Conservation (phyloP, 2,888 invertebrate genomes). For the Epinotia brunnichana region DNA sequence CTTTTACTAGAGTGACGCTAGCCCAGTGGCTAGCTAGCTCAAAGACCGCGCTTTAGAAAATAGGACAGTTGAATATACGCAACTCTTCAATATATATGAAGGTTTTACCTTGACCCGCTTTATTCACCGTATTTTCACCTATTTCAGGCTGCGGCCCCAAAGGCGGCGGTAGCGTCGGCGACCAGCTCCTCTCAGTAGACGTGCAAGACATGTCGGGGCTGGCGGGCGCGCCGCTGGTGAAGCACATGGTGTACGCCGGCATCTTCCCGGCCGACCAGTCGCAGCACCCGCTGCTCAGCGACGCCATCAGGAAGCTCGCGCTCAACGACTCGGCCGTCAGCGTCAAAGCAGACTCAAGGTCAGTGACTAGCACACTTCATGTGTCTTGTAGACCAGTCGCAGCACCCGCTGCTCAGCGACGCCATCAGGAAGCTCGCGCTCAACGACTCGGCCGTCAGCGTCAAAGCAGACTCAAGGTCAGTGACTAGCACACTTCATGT, state of each 20-base stretch:
- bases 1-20: no score
- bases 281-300: slow-evolving; percentile 88
- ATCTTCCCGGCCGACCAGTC: slow-evolving; percentile 96
- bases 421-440: slow-evolving; percentile 96
- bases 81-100: no score
- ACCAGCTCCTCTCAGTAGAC: slow-evolving; percentile 69
- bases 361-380: slow-evolving; percentile 43
- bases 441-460: slow-evolving; percentile 96
- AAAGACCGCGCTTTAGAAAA: no score
- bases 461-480: slow-evolving; percentile 64
- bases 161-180: slow-evolving; percentile 77
- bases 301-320: slow-evolving; percentile 94
- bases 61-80: neutral
- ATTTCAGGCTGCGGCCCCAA: slow-evolving; percentile 74
- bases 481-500: no score
- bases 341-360: slow-evolving; percentile 92
- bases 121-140: neutral
- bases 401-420: slow-evolving; percentile 87
- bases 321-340: slow-evolving; percentile 97
- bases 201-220: slow-evolving; percentile 55
- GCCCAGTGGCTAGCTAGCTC: no score
- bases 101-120: no score
- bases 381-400: slow-evolving; percentile 88
- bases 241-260: slow-evolving; percentile 81
- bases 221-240: slow-evolving; percentile 61